Evolutionary conservation across 2,888 invertebrate species (phyloP).

Genomic region (Cheilosia urbana): DNA sequence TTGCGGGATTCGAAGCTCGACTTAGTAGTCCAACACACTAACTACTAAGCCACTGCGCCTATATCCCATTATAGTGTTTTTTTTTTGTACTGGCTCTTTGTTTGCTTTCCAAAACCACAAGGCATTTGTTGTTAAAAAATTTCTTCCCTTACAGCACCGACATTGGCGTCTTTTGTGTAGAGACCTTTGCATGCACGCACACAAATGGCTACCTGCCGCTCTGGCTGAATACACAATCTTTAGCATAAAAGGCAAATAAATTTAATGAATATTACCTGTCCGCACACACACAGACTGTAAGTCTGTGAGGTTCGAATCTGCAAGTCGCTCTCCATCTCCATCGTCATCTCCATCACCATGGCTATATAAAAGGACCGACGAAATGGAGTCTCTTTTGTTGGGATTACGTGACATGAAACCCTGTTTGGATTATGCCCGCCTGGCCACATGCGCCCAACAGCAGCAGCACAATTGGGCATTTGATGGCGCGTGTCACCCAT

Average conservation of each 20-base stretch:
- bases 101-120: constrained; percentile 8
- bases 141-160: background rate
- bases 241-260: constrained; percentile 69
- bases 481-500: constrained; percentile 74
- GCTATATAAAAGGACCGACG: constrained; percentile 43
- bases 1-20: too few species aligned
- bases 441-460: constrained; percentile 38
- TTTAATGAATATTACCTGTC: constrained; percentile 66
- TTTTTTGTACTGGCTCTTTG: background rate
- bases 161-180: background rate
- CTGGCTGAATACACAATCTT: constrained; percentile 16
- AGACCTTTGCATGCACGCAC: constrained; percentile 18
- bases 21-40: too few species aligned
- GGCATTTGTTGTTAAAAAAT: constrained; percentile 33
- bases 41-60: too few species aligned
- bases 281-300: constrained; percentile 15
- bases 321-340: background rate
- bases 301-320: background rate
- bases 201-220: background rate
- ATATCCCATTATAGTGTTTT: too few species aligned
- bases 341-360: background rate
- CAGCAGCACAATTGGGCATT: constrained; percentile 70
- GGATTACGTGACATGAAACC: constrained; percentile 73
- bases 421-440: constrained; percentile 47
- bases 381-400: constrained; percentile 66